Conservation (phyloP, 1,140 invertebrate genomes). For the Phocides pigmalion region DNA sequence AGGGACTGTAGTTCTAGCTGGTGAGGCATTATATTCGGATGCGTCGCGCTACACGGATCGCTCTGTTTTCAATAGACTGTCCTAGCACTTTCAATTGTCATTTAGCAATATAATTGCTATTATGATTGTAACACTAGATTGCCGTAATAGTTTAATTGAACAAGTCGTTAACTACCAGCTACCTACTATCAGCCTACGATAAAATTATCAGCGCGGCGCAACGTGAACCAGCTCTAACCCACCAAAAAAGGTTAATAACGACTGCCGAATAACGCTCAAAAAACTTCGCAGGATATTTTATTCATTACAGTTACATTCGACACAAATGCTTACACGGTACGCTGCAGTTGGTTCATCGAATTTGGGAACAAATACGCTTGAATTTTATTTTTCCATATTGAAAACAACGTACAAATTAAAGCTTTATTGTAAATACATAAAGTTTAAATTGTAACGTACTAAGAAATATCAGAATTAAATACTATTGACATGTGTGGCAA, state of each 20-base stretch:
- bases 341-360: slow-evolving; percentile 16
- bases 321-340: slow-evolving; percentile 15
- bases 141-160: no score
- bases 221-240: neutral
- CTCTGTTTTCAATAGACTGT: no score
- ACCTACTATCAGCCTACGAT: no score
- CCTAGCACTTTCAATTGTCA: no score
- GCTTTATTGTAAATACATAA: neutral
- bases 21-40: no score
- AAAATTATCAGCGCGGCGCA: no score
- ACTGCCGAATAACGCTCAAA: slow-evolving; percentile 1
- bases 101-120: no score
- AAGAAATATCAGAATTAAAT: slow-evolving; percentile 7
- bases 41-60: no score
- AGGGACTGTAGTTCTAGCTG: no score
- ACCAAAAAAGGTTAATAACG: neutral
- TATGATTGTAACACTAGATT: no score
- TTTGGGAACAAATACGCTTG: slow-evolving; percentile 7
- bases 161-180: no score
- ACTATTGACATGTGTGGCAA: slow-evolving; percentile 11
- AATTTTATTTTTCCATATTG: slow-evolving; percentile 7
- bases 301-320: slow-evolving; percentile 12
- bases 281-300: slow-evolving; percentile 11
- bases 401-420: neutral
- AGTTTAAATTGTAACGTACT: neutral